These are phyloP conservation scores for Rissa tridactyla DNA, from an alignment of 2,113 vertebrate species.

Conservation along the genomic window DNA sequence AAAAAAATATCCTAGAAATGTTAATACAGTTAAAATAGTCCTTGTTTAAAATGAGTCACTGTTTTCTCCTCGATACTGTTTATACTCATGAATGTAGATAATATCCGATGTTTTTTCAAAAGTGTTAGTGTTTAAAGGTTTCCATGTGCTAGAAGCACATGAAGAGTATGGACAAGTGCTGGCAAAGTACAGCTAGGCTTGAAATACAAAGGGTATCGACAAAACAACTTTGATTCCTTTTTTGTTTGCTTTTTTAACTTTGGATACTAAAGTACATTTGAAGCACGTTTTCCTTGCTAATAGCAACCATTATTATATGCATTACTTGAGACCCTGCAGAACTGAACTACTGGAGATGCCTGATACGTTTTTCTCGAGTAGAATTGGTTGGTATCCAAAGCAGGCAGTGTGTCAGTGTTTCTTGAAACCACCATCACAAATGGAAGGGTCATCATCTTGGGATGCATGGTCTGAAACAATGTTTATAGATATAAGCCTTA, in stretches of 20 bases:
- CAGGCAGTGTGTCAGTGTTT: neutral
- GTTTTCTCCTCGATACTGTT: neutral
- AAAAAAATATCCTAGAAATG: neutral
- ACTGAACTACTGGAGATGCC: neutral
- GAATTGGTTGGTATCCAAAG: neutral
- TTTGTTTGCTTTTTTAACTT: neutral
- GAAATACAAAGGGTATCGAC: neutral
- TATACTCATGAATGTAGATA: neutral
- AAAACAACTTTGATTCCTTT: neutral
- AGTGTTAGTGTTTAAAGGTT: neutral
- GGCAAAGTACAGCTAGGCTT: neutral
- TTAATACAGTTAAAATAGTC: neutral
- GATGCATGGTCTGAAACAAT: neutral
- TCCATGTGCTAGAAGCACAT: neutral
- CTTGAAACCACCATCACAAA: neutral
- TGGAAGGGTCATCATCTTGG: neutral
- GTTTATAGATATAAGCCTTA: neutral
- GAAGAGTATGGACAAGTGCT: neutral
- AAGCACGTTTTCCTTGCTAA: neutral
- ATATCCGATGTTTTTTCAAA: neutral
- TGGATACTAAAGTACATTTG: neutral
- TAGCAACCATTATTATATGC: neutral
- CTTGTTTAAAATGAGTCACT: neutral
- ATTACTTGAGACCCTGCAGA: neutral
- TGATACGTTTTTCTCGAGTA: accelerated